These are phyloP conservation scores for Campaea margaritaria DNA, from an alignment of 2,888 invertebrate genomes.

Conservation along the genomic window DNA sequence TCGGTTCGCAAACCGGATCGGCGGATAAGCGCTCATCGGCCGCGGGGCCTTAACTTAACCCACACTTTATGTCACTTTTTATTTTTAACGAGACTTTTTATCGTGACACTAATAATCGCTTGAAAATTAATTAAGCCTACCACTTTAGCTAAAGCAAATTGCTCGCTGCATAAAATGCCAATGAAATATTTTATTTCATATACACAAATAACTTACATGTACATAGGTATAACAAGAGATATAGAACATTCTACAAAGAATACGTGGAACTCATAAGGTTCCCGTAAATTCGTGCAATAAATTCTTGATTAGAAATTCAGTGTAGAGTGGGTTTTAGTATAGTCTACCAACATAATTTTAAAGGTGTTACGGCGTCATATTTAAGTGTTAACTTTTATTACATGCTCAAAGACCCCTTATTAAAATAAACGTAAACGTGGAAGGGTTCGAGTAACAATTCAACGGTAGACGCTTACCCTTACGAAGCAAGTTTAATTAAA, in stretches of 20 bases:
- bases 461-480: conserved; percentile 28
- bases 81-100: conserved; percentile 73
- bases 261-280: no score
- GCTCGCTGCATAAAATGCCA: no score
- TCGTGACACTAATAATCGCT: conserved; percentile 58
- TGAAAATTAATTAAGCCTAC: conserved; percentile 51
- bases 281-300: no score
- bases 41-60: conserved; percentile 55
- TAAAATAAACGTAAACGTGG: neutral
- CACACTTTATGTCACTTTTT: conserved; percentile 74
- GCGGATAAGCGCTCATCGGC: conserved; percentile 45
- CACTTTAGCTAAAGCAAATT: conserved; percentile 15
- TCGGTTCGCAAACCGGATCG: conserved; percentile 74
- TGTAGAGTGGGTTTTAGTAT: no score
- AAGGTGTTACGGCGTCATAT: no score
- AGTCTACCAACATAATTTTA: no score
- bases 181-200: neutral
- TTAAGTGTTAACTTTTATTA: no score
- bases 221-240: no score
- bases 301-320: no score
- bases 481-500: conserved; percentile 39
- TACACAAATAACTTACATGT: neutral
- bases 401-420: no score
- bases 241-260: no score
- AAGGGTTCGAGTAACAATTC: conserved; percentile 33